Conservation (phyloP, 2,797 vertebrate species). For the Galaxias olidus region DNA sequence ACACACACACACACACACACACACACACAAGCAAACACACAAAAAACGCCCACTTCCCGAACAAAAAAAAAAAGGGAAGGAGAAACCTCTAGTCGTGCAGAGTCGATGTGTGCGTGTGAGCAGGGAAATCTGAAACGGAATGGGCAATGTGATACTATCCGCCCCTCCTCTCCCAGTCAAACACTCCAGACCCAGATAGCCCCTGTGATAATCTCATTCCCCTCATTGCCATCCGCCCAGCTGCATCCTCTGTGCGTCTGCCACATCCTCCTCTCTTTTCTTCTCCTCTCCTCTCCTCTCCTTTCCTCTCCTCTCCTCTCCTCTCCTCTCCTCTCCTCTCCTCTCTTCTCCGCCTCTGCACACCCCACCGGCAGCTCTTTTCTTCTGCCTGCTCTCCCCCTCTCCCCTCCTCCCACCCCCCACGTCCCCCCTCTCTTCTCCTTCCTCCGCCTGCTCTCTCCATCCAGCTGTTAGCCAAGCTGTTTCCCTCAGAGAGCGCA, state of each 20-base stretch:
- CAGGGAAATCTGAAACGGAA: too few species aligned
- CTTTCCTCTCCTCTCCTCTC: conserved; percentile 29
- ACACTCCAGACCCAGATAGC: conserved; percentile 50
- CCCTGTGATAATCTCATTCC: conserved; percentile 50
- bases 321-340: not conserved
- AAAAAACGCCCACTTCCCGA: not conserved
- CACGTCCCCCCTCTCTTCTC: conserved; percentile 21
- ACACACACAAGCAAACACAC: not conserved
- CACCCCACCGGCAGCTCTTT: too few species aligned
- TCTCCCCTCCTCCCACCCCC: conserved; percentile 9
- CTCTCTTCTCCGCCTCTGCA: too few species aligned
- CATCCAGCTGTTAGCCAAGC: conserved; percentile 38
- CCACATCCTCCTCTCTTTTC: conserved; percentile 32
- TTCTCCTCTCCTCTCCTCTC: not conserved
- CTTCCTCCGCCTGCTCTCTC: not conserved
- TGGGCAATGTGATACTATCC: not conserved
- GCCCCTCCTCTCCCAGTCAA: conserved; percentile 23
- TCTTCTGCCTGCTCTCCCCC: too few species aligned
- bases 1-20: conserved; percentile 16
- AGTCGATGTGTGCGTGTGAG: too few species aligned
- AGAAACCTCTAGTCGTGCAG: too few species aligned
- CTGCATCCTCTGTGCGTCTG: conserved; percentile 45
- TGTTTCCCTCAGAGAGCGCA: conserved; percentile 17
- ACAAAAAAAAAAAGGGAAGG: not conserved
- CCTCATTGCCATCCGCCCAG: conserved; percentile 56